Evolutionary conservation across 1,140 invertebrate species (phyloP), one percentile per base, ranked within the genome.

Genomic region (Platorchestia sp.): DNA sequence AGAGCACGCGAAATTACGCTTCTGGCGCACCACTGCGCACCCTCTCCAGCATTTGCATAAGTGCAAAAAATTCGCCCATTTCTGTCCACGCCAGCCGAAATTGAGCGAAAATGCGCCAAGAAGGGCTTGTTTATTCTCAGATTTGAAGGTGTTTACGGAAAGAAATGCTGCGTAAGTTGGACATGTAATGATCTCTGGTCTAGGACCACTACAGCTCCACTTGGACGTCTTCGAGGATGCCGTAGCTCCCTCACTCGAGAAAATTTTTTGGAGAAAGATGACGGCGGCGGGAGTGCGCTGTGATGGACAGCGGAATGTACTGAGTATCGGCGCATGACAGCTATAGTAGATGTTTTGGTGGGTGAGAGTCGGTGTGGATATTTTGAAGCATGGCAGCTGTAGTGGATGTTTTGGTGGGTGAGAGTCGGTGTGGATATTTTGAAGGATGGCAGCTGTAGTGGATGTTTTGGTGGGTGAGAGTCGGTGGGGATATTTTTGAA

Each of bases 11-110:
- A 27, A 27, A 75, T 75, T 36, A 75, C 59, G 36, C 59, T 10
- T 75, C 59, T 75, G 59, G 59, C 27, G 19, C 27, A 22, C 59
- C 27, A 36, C 59, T 75, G 59, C 59, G 36, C 27, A 36, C 59
- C 59, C 59, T 75, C 59, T 75, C 3, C 59, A 22, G 27, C 59
- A 75, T 75, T 75, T 75, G 59, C 59, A 75, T 75, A 75, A 75
- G 59, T 75, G 59, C 59, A 75, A 75, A 75, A 75, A 75, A 75
- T 75, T 75, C 36, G 59, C 59, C 59, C 59, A 75, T 75, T 75
- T 75, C 14, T 75, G 59, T 75, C 59, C 59, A 22, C 59, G 27
- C 10, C 59, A 75, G 59, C 10, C 59, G 59, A 75, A 75, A 75
- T 75, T 75, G 59, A 75, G 59, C 59, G 59, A 75, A 75, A 75